These are phyloP conservation scores for Sebastes iracundus DNA, from an alignment of 2,797 vertebrate genomes.

Conservation along the genomic window DNA sequence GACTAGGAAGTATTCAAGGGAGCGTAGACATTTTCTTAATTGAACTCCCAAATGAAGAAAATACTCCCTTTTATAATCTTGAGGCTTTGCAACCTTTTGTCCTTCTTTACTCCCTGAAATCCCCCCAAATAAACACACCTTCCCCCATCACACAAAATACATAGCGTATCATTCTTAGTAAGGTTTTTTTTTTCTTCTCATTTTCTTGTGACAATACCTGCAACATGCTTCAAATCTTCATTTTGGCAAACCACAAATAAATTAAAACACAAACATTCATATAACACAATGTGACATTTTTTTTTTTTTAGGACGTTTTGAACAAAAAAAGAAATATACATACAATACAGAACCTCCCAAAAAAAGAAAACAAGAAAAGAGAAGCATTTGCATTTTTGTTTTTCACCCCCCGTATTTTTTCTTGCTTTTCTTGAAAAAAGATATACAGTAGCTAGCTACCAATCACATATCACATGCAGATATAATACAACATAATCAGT, in stretches of 20 bases:
- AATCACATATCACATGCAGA: slow-evolving; percentile 89
- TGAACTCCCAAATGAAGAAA: slow-evolving; percentile 32
- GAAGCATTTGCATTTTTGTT: slow-evolving; percentile 77
- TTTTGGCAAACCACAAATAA: slow-evolving; percentile 88
- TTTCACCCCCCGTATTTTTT: slow-evolving; percentile 59
- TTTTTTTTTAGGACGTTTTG: slow-evolving; percentile 75
- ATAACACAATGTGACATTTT: slow-evolving; percentile 78
- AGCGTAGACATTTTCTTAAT: slow-evolving; percentile 43
- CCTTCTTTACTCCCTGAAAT: slow-evolving; percentile 51
- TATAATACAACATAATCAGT: slow-evolving; percentile 89
- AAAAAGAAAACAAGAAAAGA: slow-evolving; percentile 67
- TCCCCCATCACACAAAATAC: slow-evolving; percentile 73
- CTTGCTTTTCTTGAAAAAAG: slow-evolving; percentile 73
- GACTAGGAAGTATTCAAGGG: slow-evolving; percentile 47
- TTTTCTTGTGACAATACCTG: slow-evolving; percentile 80
- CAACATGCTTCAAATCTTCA: slow-evolving; percentile 84
- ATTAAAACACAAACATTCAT: slow-evolving; percentile 87
- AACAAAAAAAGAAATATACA: slow-evolving; percentile 69
- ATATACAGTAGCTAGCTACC: slow-evolving; percentile 86
- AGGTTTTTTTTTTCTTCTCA: slow-evolving; percentile 63
- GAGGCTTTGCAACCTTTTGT: slow-evolving; percentile 63
- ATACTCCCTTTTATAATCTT: slow-evolving; percentile 48
- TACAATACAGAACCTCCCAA: slow-evolving; percentile 65
- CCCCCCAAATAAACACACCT: slow-evolving; percentile 56
- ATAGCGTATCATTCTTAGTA: slow-evolving; percentile 68